Percentiles rank a stretch among this genome's conserved stretches.
These are phyloP conservation scores for Pinna nobilis DNA, from an alignment of 1,140 invertebrate species.

Conservation along the genomic window DNA sequence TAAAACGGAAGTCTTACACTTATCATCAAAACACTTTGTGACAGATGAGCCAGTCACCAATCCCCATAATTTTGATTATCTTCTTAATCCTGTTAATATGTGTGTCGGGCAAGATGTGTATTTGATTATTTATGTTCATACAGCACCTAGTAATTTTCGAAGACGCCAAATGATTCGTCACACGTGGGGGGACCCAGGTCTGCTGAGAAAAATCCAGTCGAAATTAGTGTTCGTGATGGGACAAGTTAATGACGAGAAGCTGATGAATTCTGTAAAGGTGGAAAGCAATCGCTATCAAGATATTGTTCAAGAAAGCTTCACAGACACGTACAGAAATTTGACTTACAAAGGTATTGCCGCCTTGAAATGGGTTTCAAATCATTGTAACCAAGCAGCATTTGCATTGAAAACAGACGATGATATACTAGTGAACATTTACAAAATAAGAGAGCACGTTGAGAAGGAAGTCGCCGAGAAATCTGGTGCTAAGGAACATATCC, in stretches of 20 bases:
- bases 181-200: constrained; percentile 68
- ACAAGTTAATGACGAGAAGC: constrained; percentile 72
- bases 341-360: constrained; percentile 91
- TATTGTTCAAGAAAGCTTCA: constrained; percentile 86
- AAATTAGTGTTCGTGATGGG: constrained; percentile 83
- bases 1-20: not conserved
- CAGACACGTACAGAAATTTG: constrained; percentile 88
- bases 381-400: constrained; percentile 78
- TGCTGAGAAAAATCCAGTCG: constrained; percentile 48
- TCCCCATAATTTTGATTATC: constrained; percentile 33
- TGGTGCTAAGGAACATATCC: constrained; percentile 42
- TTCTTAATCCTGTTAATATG: constrained; percentile 29
- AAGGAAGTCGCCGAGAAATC: constrained; percentile 37
- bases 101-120: constrained; percentile 39
- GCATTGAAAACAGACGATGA: constrained; percentile 78
- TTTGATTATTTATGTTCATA: constrained; percentile 67
- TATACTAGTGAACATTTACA: constrained; percentile 69
- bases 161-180: constrained; percentile 69
- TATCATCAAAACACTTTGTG: not conserved
- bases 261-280: constrained; percentile 76
- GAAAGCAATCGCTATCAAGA: constrained; percentile 83
- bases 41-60: constrained; percentile 12
- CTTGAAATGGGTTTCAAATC: constrained; percentile 85
- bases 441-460: constrained; percentile 80
- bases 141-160: constrained; percentile 62